Evolutionary conservation across 2,797 vertebrate genomes (phyloP).

Genomic region (Helostoma temminkii): DNA sequence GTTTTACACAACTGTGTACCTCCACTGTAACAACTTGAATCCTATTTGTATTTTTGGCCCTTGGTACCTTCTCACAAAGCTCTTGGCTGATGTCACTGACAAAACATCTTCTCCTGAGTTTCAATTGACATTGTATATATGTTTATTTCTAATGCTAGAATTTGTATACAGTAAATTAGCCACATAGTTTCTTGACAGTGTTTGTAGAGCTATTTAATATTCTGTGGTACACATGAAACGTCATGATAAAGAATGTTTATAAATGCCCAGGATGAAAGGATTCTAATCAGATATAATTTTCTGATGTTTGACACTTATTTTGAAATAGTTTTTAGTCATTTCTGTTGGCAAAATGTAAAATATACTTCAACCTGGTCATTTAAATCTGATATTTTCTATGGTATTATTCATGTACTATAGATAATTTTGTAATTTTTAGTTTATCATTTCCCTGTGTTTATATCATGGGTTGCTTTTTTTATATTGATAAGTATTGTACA

Average conservation of each 20-base stretch:
- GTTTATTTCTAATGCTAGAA: constrained; percentile 32
- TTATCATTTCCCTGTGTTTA: constrained; percentile 29
- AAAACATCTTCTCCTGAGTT: constrained; percentile 13
- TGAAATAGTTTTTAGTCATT: constrained; percentile 12
- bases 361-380: constrained; percentile 32
- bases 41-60: constrained; percentile 30
- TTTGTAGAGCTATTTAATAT: constrained; percentile 42
- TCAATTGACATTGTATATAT: constrained; percentile 45
- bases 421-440: constrained; percentile 53
- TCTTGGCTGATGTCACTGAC: constrained; percentile 2
- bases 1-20: constrained; percentile 52
- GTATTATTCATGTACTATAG: constrained; percentile 30
- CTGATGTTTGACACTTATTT: constrained; percentile 42
- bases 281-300: constrained; percentile 13
- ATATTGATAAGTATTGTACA: constrained; percentile 50
- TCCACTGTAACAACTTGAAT: constrained; percentile 28
- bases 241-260: constrained; percentile 22
- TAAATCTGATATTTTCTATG: constrained; percentile 53
- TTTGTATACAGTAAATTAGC: constrained; percentile 40
- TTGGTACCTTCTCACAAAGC: constrained; percentile 13
- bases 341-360: constrained; percentile 48
- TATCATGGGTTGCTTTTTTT: constrained; percentile 32
- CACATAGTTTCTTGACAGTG: constrained; percentile 43
- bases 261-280: constrained; percentile 1
- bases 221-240: constrained; percentile 27